phyloP scores from a whole-genome alignment of 2,113 vertebrate genomes.

The Willisornis vidua region DNA sequence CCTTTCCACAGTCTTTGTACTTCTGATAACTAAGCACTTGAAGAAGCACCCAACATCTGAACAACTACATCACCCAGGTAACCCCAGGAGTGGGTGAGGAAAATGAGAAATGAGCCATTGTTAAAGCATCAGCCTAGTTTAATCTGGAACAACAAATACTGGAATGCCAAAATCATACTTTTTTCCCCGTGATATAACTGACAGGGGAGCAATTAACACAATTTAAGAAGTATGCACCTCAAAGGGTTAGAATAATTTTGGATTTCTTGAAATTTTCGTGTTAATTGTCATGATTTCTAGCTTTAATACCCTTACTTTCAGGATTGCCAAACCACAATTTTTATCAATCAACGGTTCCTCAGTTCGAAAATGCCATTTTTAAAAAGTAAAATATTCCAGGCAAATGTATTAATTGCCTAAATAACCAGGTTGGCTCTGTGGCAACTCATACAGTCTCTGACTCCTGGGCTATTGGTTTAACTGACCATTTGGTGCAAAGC shows the following conservation, averaged over 20 bases:
- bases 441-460: background rate
- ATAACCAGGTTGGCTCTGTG: background rate
- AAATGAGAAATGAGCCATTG: slow-evolving; percentile 6
- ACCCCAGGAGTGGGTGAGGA: background rate
- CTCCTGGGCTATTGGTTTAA: background rate
- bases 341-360: fast-evolving
- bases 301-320: background rate
- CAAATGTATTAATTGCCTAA: background rate
- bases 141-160: background rate
- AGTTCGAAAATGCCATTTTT: background rate
- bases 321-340: background rate
- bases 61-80: background rate
- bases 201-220: background rate
- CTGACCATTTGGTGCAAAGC: background rate
- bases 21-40: slow-evolving; percentile 10
- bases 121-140: background rate
- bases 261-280: background rate
- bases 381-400: background rate
- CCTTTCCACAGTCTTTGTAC: background rate
- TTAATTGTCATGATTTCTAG: background rate
- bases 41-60: background rate
- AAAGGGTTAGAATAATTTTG: background rate
- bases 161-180: background rate
- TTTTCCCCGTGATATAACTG: background rate
- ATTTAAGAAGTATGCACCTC: background rate